phyloP scores from a whole-genome alignment of 1,140 invertebrate genomes.

The Achroia grisella region DNA sequence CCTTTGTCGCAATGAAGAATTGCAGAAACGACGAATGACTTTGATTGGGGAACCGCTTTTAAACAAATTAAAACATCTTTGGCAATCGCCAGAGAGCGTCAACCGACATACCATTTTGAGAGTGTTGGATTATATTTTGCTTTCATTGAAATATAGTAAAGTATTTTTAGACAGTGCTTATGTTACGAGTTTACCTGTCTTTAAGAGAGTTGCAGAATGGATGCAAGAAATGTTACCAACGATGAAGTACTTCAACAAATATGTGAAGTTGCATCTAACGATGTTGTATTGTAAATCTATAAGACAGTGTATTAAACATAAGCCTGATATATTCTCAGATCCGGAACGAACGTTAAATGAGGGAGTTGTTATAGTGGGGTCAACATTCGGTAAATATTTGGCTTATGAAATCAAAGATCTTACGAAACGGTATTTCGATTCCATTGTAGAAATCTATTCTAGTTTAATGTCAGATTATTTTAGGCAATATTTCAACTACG shows the following conservation, averaged over 20 bases:
- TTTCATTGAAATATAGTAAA: constrained; percentile 28
- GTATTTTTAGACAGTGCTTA: constrained; percentile 30
- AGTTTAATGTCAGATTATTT: constrained; percentile 19
- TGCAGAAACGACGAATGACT: constrained; percentile 23
- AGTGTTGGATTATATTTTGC: constrained; percentile 10
- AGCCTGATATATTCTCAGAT: constrained; percentile 24
- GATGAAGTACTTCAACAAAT: constrained; percentile 25
- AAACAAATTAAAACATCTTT: constrained; percentile 10
- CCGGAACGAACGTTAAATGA: constrained; percentile 13
- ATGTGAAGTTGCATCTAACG: constrained; percentile 33
- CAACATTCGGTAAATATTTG: constrained; percentile 35
- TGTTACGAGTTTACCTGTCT: constrained; percentile 23
- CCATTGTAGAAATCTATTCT: constrained; percentile 32
- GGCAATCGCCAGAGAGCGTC: background rate
- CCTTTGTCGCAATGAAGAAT: constrained; percentile 20
- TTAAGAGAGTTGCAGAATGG: constrained; percentile 26
- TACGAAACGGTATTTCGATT: constrained; percentile 27
- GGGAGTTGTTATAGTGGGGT: constrained; percentile 27
- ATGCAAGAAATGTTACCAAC: constrained; percentile 26
- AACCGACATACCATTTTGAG: background rate
- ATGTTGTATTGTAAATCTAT: constrained; percentile 40
- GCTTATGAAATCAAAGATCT: constrained; percentile 33
- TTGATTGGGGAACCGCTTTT: constrained; percentile 28
- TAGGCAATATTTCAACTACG: constrained; percentile 11
- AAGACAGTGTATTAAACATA: constrained; percentile 20